Base-by-base conservation (phyloP, 2,888 invertebrate genomes). In the Allacma fusca region DNA sequence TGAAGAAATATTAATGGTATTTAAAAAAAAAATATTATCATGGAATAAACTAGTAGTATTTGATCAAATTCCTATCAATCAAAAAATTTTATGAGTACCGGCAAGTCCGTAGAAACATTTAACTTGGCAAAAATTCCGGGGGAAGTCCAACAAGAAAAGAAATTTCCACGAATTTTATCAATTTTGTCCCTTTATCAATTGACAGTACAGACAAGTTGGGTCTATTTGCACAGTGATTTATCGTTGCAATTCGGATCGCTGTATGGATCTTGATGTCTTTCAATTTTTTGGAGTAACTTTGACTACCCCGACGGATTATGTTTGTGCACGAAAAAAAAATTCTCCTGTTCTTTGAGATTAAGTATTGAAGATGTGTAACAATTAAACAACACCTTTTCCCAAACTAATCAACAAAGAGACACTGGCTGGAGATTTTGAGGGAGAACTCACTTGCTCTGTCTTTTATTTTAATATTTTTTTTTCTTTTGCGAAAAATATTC, bases 31-130 rank as follows among this genome's bases (percentile, higher is more conserved):
- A 1, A 1, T 12, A 50, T 16, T 50, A 50, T 50, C 7, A 9
- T 19, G 2, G n/a, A 50, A 50, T 50, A 16, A n/a, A n/a, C n/a
- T 50, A 9, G 16, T 50, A 50, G 34, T 34, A 34, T 9, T 34
- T 34, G 34, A 34, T n/a, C 4, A 50, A 50, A 50, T 50, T 50
- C 50, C 50, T n/a, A n/a, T 50, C 50, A 50, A 50, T 50, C 19
- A 50, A 50, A 16, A 50, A 16, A n/a, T 13, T 34, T 34, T 50
- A 2, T 19, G 9, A 50, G 24, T 19, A 70, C 70, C 70, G 70
- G 70, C 44, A 70, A 70, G 70, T 50, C 50, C 50, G 70, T 23
- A 70, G 70, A 70, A 70, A 70, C 70, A 70, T 70, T 70, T 70
- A 70, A 65, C 28, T 65, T 50, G 65, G n/a, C 26, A 28, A 65